Evolutionary conservation across 2,797 vertebrate species (phyloP).

Genomic region (Pseudotriccus pelzelni): DNA sequence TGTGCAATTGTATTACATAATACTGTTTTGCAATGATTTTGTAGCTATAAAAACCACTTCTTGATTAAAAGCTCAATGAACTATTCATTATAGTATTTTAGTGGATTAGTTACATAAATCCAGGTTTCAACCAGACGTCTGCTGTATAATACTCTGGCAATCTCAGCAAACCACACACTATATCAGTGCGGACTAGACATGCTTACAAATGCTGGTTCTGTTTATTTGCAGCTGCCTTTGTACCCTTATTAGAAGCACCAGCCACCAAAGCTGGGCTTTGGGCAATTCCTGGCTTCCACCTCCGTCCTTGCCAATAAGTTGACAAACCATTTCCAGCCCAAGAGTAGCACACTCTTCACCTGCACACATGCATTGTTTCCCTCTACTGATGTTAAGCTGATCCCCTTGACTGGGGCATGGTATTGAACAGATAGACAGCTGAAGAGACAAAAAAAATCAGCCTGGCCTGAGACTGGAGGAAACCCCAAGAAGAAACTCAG

Average conservation of each 20-base stretch:
- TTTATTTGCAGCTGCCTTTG: background rate
- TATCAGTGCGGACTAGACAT: background rate
- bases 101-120: slow-evolving; percentile 66
- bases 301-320: background rate
- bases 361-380: background rate
- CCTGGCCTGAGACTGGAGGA: background rate
- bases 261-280: background rate
- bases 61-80: slow-evolving; percentile 73
- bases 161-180: background rate
- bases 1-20: slow-evolving; percentile 29
- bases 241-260: background rate
- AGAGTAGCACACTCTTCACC: rapidly evolving
- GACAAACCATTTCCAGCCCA: background rate
- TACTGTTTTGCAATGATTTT: slow-evolving; percentile 45
- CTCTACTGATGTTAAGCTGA: background rate
- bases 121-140: slow-evolving; percentile 50
- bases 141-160: background rate
- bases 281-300: background rate
- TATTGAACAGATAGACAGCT: background rate
- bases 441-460: background rate
- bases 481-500: background rate
- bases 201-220: background rate
- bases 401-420: background rate
- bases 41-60: slow-evolving; percentile 48
- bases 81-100: slow-evolving; percentile 56